Base-by-base conservation (phyloP, 1,140 invertebrate species). In the Mylabris phalerata region DNA sequence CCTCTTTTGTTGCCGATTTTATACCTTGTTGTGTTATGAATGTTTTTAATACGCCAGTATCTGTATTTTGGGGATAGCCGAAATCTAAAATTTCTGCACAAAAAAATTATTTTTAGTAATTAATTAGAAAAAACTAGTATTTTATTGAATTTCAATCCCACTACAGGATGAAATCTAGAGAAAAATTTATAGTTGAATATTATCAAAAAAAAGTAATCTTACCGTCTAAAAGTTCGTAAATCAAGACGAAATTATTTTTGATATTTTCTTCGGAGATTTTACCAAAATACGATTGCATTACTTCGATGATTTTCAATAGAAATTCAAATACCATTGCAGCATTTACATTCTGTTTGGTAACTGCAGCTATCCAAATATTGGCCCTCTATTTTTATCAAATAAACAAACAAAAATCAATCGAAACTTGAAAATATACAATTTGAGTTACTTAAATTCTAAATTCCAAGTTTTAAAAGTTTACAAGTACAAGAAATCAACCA, bases 291-390 rank as follows among this genome's bases (percentile, higher is more conserved):
- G 94, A 96, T 72, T 98, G 95, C 97, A 99, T 99, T 48, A 98
- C 95, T 74, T 98, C 95, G 63, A 96, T 94, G 73, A 99, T 97
- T 78, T 98, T 98, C n/a, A 98, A 82, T 26, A 99, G 79, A 75
- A 99, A 98, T 78, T 99, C 97, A 77, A 99, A 99, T 19, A 99
- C 98, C 95, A 99, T 99, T 0, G 95, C 94, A 48, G 98, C 98
- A 74, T 99, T 99, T 26, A 99, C 95, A 91, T 99, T 99, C 77
- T 99, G 96, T 77, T 98, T 98, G 3, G 97, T 98, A 1, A 99
- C 98, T 5, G 96, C 97, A 27, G 96, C 96, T 59, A 99, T 77
- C 98, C 98, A 99, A 65, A 99, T 98, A 75, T 99, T 99, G 3
- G 95, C 93, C 59, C 93, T 79, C 83, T 88, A 69, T 55, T 78